Evolutionary conservation across 2,888 invertebrate species (phyloP).

Genomic region (Herminia tarsipennalis): DNA sequence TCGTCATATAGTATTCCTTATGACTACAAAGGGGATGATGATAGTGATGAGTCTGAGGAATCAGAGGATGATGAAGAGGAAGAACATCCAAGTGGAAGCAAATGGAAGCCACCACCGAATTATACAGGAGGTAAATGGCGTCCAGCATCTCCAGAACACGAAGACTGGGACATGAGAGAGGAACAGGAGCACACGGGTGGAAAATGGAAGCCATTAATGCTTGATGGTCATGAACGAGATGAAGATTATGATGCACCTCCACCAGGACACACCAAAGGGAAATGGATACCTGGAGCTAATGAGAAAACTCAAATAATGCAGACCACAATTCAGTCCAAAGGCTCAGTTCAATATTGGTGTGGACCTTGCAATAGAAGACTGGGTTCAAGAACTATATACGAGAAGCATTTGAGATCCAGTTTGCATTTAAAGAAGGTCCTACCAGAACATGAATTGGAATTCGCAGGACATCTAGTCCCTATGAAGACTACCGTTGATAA

Average conservation of each 20-base stretch:
- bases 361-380: slow-evolving; percentile 92
- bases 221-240: slow-evolving; percentile 70
- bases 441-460: slow-evolving; percentile 89
- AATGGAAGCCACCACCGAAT: slow-evolving; percentile 89
- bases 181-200: slow-evolving; percentile 86
- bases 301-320: slow-evolving; percentile 84
- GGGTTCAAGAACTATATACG: slow-evolving; percentile 90
- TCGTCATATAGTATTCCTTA: slow-evolving; percentile 70
- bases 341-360: slow-evolving; percentile 90
- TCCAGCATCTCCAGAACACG: slow-evolving; percentile 77
- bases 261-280: slow-evolving; percentile 90
- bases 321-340: slow-evolving; percentile 79
- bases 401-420: slow-evolving; percentile 91
- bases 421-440: slow-evolving; percentile 89
- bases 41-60: slow-evolving; percentile 86
- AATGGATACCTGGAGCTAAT: slow-evolving; percentile 91
- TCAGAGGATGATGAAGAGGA: slow-evolving; percentile 86
- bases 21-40: slow-evolving; percentile 74
- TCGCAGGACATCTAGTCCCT: slow-evolving; percentile 77
- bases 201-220: slow-evolving; percentile 86
- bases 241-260: slow-evolving; percentile 87
- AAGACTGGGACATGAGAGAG: slow-evolving; percentile 83
- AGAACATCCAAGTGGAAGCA: slow-evolving; percentile 86
- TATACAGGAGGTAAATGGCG: slow-evolving; percentile 81
- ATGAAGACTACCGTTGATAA: slow-evolving; percentile 57